These are phyloP conservation scores for Fratercula arctica DNA, from an alignment of 2,797 vertebrate genomes.

Conservation along the genomic window DNA sequence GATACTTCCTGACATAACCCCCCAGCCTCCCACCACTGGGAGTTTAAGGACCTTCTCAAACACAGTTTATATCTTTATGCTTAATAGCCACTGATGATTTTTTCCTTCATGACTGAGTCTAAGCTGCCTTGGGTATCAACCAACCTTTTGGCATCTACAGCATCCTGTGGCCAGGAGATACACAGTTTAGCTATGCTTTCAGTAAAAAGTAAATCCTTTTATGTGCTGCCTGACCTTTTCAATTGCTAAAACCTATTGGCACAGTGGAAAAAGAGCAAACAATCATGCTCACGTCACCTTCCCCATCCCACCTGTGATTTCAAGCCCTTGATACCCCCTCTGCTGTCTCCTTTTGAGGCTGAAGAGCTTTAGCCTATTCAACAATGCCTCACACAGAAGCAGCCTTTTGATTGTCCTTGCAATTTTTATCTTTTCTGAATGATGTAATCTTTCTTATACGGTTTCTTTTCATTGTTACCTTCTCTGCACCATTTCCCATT, in stretches of 20 bases:
- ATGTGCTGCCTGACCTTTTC: constrained; percentile 1
- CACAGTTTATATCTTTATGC: background rate
- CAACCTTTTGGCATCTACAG: background rate
- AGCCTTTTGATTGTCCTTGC: constrained; percentile 32
- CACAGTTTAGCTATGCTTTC: background rate
- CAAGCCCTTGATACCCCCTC: background rate
- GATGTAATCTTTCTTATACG: constrained; percentile 12
- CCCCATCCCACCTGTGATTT: background rate
- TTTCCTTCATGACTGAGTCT: background rate
- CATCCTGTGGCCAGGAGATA: background rate
- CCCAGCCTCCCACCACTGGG: background rate
- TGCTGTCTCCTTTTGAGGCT: background rate
- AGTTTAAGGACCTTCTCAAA: background rate
- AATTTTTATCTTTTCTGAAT: background rate
- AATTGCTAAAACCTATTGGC: background rate
- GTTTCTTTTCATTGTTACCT: constrained; percentile 4
- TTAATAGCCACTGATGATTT: background rate
- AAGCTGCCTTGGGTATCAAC: background rate
- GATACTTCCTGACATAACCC: background rate
- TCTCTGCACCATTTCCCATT: background rate
- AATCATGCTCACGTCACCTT: background rate
- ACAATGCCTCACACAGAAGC: background rate
- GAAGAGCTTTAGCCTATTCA: constrained; percentile 29
- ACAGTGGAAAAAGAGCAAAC: background rate
- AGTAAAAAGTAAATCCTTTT: background rate